Conservation (phyloP, 2,797 vertebrate genomes). For the Pangasius sanitwongsei region DNA sequence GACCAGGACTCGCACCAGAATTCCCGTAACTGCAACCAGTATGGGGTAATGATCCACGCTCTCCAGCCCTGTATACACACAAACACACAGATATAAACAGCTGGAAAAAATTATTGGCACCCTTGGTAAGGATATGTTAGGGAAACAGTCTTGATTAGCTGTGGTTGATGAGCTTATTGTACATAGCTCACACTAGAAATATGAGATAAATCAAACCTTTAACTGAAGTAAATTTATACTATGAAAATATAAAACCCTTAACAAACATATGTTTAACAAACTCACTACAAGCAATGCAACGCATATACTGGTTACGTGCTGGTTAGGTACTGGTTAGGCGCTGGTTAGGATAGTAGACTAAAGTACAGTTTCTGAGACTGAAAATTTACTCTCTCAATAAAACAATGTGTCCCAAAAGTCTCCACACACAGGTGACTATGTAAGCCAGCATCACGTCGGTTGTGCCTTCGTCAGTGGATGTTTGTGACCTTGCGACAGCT, state of each 20-base stretch:
- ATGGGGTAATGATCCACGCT: conserved; percentile 98
- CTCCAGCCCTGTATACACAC: conserved; percentile 81
- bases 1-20: conserved; percentile 89
- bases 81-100: conserved; percentile 19
- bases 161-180: neutral
- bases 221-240: neutral
- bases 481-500: too few relatives aligned
- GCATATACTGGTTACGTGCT: neutral
- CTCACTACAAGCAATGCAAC: neutral
- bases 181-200: neutral
- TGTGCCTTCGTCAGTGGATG: too few relatives aligned
- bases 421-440: too few relatives aligned
- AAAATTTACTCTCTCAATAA: neutral
- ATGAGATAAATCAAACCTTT: neutral
- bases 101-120: neutral
- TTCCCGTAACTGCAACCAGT: conserved; percentile 93
- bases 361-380: neutral
- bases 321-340: neutral
- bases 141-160: neutral
- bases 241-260: neutral
- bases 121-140: neutral
- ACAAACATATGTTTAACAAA: neutral
- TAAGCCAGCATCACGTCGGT: too few relatives aligned
- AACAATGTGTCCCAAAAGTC: too few relatives aligned
- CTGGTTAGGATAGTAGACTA: neutral